Evolutionary conservation across 2,113 vertebrate genomes (phyloP), one percentile per base, ranked within the genome.

Genomic region (Hemiscyllium ocellatum): DNA sequence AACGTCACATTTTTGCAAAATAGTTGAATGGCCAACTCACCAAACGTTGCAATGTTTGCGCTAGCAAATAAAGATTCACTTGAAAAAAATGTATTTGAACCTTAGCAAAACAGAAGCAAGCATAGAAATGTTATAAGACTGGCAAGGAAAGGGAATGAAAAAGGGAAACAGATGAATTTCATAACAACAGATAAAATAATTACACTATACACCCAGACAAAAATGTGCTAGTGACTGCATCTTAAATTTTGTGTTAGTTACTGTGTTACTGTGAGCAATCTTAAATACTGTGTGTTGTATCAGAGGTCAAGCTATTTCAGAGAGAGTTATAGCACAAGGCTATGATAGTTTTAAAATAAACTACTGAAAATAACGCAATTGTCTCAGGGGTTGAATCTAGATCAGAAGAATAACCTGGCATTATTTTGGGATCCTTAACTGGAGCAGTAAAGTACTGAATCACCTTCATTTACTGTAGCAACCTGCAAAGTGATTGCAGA

Each of bases 311-410:
- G 42, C 94, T 76, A 50, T 52, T 95, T 95, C 69, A 95, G 68
- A 76, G 37, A 93, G 94, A 47, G 42, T 72, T 95, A 95, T 72
- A 29, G 47, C 94, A 95, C 26, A 26, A 95, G 94, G 69, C 68
- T 72, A 95, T 72, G 72, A 68, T 52, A 70, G 93, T 95, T 95
- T 37, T 72, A 95, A 95, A 72, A 95, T 26, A 95, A 95, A 76
- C 13, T 2, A 26, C 13, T 72, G 94, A 95, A 72, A 95, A 95
- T 95, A 95, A 95, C 94, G 33, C 15, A 24, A 72, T 70, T 95
- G 65, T 72, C 93, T 95, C 93, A 95, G 93, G 93, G 93, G 42
- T 66, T 95, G 94, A 95, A 95, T 95, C 47, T 72, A 95, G 94
- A 95, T 52, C 68, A 33, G 69, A 95, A 72, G 68, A 50, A 72